Evolutionary conservation across 2,888 invertebrate species (phyloP).

Genomic region (Chesias legatella): DNA sequence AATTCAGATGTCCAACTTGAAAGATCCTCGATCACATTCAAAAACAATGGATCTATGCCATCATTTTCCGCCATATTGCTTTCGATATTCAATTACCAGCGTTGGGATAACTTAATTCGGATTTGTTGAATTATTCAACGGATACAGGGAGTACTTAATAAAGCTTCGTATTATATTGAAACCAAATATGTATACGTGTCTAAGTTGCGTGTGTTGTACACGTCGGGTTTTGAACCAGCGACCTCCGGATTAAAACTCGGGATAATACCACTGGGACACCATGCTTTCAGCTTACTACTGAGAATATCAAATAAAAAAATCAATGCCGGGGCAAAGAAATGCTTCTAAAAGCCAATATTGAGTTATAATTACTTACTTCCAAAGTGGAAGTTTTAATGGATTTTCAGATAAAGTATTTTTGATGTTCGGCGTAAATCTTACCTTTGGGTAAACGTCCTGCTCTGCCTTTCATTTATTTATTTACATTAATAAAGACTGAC

Average conservation of each 20-base stretch:
- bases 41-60: slow-evolving; percentile 11
- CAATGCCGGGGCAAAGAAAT: slow-evolving; percentile 30
- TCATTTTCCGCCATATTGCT: slow-evolving; percentile 14
- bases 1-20: slow-evolving; percentile 7
- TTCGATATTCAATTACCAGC: slow-evolving; percentile 27
- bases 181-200: too few relatives aligned
- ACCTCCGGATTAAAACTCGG: too few relatives aligned
- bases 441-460: slow-evolving; percentile 13
- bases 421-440: slow-evolving; percentile 3
- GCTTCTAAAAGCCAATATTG: slow-evolving; percentile 51
- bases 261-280: too few relatives aligned
- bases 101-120: slow-evolving; percentile 23
- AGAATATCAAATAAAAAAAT: slow-evolving; percentile 36
- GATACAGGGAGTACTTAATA: slow-evolving; percentile 2
- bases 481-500: background rate
- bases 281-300: too few relatives aligned
- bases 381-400: slow-evolving; percentile 63
- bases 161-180: too few relatives aligned
- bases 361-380: slow-evolving; percentile 62
- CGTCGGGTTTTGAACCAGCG: too few relatives aligned
- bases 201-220: too few relatives aligned
- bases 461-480: slow-evolving; percentile 11
- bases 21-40: slow-evolving; percentile 14
- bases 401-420: slow-evolving; percentile 46
- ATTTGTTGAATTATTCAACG: slow-evolving; percentile 36